Evolutionary conservation across 1,140 invertebrate genomes (phyloP).

Genomic region (Protaetia brevitarsis): DNA sequence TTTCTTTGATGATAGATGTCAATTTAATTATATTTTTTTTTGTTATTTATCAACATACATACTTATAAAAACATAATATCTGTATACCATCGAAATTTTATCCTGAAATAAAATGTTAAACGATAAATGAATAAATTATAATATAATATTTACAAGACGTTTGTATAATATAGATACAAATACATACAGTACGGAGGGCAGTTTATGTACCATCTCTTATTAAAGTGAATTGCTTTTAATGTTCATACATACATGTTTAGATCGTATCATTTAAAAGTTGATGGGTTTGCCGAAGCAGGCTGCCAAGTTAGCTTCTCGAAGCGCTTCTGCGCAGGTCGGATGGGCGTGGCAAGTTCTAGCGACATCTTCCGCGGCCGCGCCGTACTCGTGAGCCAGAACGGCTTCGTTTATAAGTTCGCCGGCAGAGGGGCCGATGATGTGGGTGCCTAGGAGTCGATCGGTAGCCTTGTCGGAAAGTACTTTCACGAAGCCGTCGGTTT

Average conservation of each 20-base stretch:
- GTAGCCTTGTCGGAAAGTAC: slow-evolving; percentile 91
- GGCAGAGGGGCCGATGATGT: slow-evolving; percentile 94
- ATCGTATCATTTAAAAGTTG: slow-evolving; percentile 77
- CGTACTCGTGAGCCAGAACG: slow-evolving; percentile 97
- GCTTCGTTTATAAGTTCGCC: slow-evolving; percentile 98
- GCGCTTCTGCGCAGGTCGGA: slow-evolving; percentile 97
- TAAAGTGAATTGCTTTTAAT: not conserved
- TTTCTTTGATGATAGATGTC: too few species aligned
- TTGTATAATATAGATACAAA: not conserved
- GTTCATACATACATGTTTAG: not conserved
- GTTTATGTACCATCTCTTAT: too few species aligned
- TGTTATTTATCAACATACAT: too few species aligned
- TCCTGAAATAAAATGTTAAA: too few species aligned
- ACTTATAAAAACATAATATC: too few species aligned
- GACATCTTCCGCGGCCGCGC: slow-evolving; percentile 96
- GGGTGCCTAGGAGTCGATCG: slow-evolving; percentile 88
- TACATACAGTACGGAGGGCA: too few species aligned
- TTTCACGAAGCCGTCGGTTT: slow-evolving; percentile 97
- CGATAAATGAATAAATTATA: too few species aligned
- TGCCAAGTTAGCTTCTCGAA: slow-evolving; percentile 94
- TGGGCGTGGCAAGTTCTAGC: slow-evolving; percentile 98
- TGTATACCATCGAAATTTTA: too few species aligned
- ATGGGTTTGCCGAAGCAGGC: slow-evolving; percentile 97
- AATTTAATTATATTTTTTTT: too few species aligned
- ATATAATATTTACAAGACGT: too few species aligned